Base-by-base conservation (phyloP, 2,797 vertebrate genomes). In the Orestias chungarensis region DNA sequence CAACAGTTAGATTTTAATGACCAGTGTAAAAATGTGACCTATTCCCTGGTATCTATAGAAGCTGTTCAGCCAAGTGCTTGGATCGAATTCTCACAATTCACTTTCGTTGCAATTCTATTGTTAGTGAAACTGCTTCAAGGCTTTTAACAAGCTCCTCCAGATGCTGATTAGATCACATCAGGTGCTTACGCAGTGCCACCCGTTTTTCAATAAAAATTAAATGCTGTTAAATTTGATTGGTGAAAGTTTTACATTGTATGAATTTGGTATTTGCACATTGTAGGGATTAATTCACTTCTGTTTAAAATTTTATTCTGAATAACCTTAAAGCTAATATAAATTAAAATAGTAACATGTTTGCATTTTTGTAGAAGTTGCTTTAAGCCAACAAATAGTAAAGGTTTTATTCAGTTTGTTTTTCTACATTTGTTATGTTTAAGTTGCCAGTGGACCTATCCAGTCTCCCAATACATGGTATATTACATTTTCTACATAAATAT, bases 161-260 rank as follows among this genome's bases (percentile, higher is more conserved):
- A 57, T 57, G 17, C 29, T 57, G 20, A 57, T 33, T 57, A 57
- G 20, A 25, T 57, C 17, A 31, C 29, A 57, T 57, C 29, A 33
- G 54, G 54, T 57, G 29, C 54, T 31, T 57, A 33, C 31, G 17
- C 3, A 57, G 54, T 29, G 8, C 29, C 54, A 57, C 54, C 29
- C 31, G 54, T 6, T 55, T 57, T 57, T 57, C 4, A 33, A 57
- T n/a, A n/a, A 57, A 29, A 57, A 57, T 57, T 57, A 57, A 57
- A 33, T 20, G 54, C 18, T 6, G 7, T 15, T n/a, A n/a, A n/a
- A n/a, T n/a, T 15, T 33, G 29, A 33, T 6, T 33, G 54, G 17
- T 57, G 54, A 33, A n/a, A 11, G n/a, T 50, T 50, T 50, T 25
- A 50, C 4, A 50, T 50, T 25, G 49, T 50, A 10, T 20, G 3